Base-by-base conservation (phyloP, 37 sponge, comb jelly and placozoan genomes). In the Aphrocallistes beatrix region DNA sequence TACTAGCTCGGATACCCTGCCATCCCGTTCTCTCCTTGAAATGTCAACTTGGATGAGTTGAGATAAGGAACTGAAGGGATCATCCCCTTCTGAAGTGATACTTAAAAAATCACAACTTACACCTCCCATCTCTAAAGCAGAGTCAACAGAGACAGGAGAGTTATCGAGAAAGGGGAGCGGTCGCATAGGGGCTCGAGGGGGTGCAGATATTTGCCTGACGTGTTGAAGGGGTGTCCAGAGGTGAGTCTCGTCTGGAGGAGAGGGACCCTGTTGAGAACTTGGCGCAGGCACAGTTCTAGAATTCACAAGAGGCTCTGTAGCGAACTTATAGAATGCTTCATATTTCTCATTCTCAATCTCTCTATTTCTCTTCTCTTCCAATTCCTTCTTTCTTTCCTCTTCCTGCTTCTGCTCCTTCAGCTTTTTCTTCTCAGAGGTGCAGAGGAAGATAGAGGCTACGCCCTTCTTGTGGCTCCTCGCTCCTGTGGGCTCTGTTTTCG, bases 281-380 rank as follows among this genome's bases (percentile, higher is more conserved):
- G 8, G 28, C 13, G 13, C 17, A 21, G 13, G 17, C 13, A 47
- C 17, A 47, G 49, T 13, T 32, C 21, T 28, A 60, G 75, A 21
- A 6, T 21, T 21, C 34, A 60, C 3, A 19, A 13, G 10, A 60
- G 75, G 75, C 21, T 60, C 75, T 13, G 75, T 60, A 60, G 75
- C 75, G 75, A 60, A 60, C 34, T 60, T 60, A 25, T 25, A 13
- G 75, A 60, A 60, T 13, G 75, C 75, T 60, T 60, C 75, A 60
- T 60, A 60, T 60, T 60, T 60, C 3, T 8, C 21, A 25, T 13
- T 60, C n/a, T 60, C 75, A 19, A 13, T 13, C n/a, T 60, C 75
- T 3, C n/a, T 19, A 25, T 60, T 1, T 13, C 21, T 13, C n/a
- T 13, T 60, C 75, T 60, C 28, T 60, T 19, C 21, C n/a, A 8